Evolutionary conservation across 2,113 vertebrate species (phyloP).

Genomic region (Rattus rattus): DNA sequence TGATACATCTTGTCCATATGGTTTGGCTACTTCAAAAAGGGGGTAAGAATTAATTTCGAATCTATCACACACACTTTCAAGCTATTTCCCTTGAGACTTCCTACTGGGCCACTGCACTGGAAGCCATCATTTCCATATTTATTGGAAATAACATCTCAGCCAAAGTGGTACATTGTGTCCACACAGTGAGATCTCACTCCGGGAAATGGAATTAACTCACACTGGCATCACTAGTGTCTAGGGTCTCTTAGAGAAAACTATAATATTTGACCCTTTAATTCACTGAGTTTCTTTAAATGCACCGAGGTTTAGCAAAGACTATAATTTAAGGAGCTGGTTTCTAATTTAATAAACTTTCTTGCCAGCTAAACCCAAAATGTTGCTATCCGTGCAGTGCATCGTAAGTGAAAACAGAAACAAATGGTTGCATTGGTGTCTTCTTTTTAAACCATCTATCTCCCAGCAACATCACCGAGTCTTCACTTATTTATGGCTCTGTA

Average conservation of each 20-base stretch:
- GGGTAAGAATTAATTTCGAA: constrained; percentile 85
- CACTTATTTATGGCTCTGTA: constrained; percentile 13
- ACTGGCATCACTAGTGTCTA: constrained; percentile 30
- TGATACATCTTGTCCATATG: constrained; percentile 73
- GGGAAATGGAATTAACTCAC: constrained; percentile 81
- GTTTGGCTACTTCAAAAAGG: constrained; percentile 42
- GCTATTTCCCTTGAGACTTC: constrained; percentile 85
- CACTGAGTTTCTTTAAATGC: constrained; percentile 51
- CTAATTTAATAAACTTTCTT: constrained; percentile 45
- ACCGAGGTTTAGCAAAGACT: constrained; percentile 37
- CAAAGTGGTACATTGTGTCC: constrained; percentile 79
- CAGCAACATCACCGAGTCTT: background rate
- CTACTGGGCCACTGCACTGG: constrained; percentile 70
- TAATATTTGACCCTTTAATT: constrained; percentile 66
- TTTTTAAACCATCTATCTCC: background rate
- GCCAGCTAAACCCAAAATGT: constrained; percentile 45
- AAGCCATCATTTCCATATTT: constrained; percentile 88
- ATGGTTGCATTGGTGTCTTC: background rate
- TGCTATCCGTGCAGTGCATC: background rate
- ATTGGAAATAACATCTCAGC: constrained; percentile 84
- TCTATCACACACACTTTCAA: constrained; percentile 84
- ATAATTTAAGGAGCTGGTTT: constrained; percentile 56
- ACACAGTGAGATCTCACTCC: constrained; percentile 73
- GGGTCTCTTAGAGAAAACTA: constrained; percentile 61
- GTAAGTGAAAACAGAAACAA: constrained; percentile 2